Evolutionary conservation across 2,888 invertebrate genomes (phyloP), one percentile per base, ranked within the genome.

Genomic region (Napeogenes inachia): DNA sequence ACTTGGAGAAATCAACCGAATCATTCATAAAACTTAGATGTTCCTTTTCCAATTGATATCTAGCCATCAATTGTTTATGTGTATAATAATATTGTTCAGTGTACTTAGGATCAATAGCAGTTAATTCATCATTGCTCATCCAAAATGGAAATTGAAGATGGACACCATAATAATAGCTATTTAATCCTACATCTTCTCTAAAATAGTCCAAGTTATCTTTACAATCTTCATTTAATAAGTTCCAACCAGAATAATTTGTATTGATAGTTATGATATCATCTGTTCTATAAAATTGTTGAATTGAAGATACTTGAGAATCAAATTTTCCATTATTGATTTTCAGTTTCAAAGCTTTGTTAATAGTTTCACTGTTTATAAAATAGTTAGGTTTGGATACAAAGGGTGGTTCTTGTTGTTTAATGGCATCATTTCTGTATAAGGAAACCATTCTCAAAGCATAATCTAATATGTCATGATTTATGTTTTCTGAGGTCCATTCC

Each of bases 181-280:
- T 93, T 12, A 93, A 75, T 33, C 91, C 92, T 61, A 93, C 83
- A 68, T 94, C 94, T 84, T 94, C 93, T 67, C 91, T 91, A 73
- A 93, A 94, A 72, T 94, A 94, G 62, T 92, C 91, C 12, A 93
- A 73, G 61, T 88, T 84, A 68, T 90, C 86, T 68, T 92, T 92
- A 59, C 87, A 85, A 62, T 79, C 82, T 60, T 82, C 79, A 79
- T 85, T 71, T 70, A 81, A 74, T 79, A 90, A 65, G 73, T 92
- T 92, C 92, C 91, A 92, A 58, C 89, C 82, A 2, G 89, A 89
- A 69, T 89, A 89, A 68, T 90, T 89, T 8, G 80, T 76, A 59
- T 88, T 87, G 3, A 90, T 81, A 8, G 73, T 70, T 35, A 87
- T 67, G 3, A 71, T 70, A 32, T 81, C 73, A 35, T 78, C 75